Percentiles rank a stretch among this genome's conserved stretches.
Evolutionary conservation across 1,140 invertebrate species (phyloP).

Genomic region (Druon quercuslanigerum): DNA sequence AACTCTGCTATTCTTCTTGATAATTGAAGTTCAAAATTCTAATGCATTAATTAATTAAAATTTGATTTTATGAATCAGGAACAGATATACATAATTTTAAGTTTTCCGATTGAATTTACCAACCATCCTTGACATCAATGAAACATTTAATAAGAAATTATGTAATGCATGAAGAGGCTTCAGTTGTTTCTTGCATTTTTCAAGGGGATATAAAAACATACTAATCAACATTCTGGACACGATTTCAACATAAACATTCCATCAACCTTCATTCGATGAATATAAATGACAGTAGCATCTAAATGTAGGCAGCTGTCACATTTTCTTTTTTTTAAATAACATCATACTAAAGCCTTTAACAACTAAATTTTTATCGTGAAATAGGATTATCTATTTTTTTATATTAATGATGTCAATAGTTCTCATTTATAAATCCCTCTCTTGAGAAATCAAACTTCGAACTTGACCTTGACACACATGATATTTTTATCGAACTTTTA

Average conservation of each 20-base stretch:
- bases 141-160: too few relatives aligned
- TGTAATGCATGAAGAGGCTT: background rate
- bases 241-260: constrained; percentile 24
- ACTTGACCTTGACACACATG: constrained; percentile 2
- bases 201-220: background rate
- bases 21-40: background rate
- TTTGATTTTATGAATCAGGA: too few relatives aligned
- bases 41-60: too few relatives aligned
- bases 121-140: too few relatives aligned
- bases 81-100: too few relatives aligned
- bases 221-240: constrained; percentile 15
- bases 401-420: too few relatives aligned
- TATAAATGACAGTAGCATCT: constrained; percentile 8
- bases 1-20: background rate
- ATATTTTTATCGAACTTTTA: constrained; percentile 19
- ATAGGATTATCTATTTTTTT: background rate
- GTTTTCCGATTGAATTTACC: too few relatives aligned
- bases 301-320: constrained; percentile 7
- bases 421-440: too few relatives aligned
- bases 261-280: constrained; percentile 13
- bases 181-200: background rate
- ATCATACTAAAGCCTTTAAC: background rate
- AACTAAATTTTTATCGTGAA: background rate
- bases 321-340: background rate
- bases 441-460: too few relatives aligned